These are phyloP conservation scores for Noctua janthina DNA, from an alignment of 2,888 invertebrate genomes.

Conservation along the genomic window DNA sequence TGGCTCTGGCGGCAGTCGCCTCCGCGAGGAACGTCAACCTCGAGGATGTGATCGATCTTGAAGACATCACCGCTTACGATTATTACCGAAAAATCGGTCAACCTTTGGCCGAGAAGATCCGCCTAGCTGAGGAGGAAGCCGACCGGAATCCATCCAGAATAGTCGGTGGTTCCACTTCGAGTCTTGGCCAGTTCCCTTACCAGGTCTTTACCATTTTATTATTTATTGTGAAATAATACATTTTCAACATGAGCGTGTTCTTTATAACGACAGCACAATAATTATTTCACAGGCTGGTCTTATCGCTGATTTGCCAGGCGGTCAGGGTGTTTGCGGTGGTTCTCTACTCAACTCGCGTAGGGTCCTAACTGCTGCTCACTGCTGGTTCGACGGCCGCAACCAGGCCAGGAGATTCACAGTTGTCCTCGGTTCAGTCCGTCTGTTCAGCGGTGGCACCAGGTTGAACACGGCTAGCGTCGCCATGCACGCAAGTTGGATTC, in stretches of 20 bases:
- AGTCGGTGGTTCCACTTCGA: constrained; percentile 60
- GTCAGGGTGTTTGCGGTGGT: constrained; percentile 76
- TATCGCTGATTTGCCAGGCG: constrained; percentile 20
- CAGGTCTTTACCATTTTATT: constrained; percentile 59
- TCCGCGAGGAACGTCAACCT: constrained; percentile 46
- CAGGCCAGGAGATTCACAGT: constrained; percentile 75
- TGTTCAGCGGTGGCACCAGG: constrained; percentile 79
- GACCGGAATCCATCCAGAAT: constrained; percentile 58
- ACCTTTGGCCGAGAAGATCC: no score
- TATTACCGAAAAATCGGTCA: constrained; percentile 63
- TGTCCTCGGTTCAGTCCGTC: constrained; percentile 73
- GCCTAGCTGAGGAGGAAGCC: constrained; percentile 49
- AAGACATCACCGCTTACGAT: constrained; percentile 62
- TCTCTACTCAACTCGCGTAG: constrained; percentile 70
- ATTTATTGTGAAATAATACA: not conserved
- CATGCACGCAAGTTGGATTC: constrained; percentile 75
- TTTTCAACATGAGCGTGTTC: not conserved
- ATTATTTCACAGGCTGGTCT: constrained; percentile 56
- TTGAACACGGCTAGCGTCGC: constrained; percentile 66
- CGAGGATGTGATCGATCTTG: constrained; percentile 45
- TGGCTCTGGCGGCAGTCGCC: constrained; percentile 58
- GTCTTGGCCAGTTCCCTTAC: constrained; percentile 64
- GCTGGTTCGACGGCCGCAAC: constrained; percentile 79
- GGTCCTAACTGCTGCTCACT: constrained; percentile 75
- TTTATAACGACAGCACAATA: not conserved